Evolutionary conservation across 1,140 invertebrate species (phyloP), one percentile per base, ranked within the genome.

Genomic region (Leptoteleia sp.): DNA sequence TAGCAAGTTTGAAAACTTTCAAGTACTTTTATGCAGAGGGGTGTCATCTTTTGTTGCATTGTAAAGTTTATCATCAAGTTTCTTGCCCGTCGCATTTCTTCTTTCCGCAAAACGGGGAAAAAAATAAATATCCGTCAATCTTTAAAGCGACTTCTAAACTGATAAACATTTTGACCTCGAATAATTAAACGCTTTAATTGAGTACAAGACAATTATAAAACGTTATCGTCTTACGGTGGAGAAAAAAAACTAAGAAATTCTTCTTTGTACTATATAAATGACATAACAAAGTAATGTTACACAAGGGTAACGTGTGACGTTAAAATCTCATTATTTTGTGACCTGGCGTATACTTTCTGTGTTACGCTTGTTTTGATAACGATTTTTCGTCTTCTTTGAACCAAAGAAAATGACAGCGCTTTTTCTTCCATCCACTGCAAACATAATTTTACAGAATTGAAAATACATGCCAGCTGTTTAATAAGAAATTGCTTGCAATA

Each of bases 21-120:
- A 38, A 54, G 50, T 15, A 38, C n/a, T 38, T 38, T 52, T 38
- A 22, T 52, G 31, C 33, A 38, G 31, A 12, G n/a, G 22, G 16
- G 48, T 52, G 33, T 52, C 48, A 52, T 38, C 31, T 38, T 37
- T 22, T 52, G 48, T 52, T 38, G 8, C n/a, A 25, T 37, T 52
- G 22, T 47, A 47, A 47, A 47, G 43, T 47, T 47, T 31, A 16
- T n/a, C 11, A 31, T 45, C 42, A 45, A 45, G 42, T 45, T 50
- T 48, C 8, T 9, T 2, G 7, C 33, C 16, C 8, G 22, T 5
- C 42, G 9, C 42, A 45, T 13, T 45, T 45, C 29, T 48, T 33
- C 8, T 9, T 29, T 4, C 9, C 27, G 42, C 1, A 48, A 7
- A 0, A 8, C n/a, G 16, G n/a, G n/a, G n/a, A n/a, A 1, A 22